phyloP scores from a whole-genome alignment of 2,797 vertebrate genomes.

The Lagocephalus sceleratus region DNA sequence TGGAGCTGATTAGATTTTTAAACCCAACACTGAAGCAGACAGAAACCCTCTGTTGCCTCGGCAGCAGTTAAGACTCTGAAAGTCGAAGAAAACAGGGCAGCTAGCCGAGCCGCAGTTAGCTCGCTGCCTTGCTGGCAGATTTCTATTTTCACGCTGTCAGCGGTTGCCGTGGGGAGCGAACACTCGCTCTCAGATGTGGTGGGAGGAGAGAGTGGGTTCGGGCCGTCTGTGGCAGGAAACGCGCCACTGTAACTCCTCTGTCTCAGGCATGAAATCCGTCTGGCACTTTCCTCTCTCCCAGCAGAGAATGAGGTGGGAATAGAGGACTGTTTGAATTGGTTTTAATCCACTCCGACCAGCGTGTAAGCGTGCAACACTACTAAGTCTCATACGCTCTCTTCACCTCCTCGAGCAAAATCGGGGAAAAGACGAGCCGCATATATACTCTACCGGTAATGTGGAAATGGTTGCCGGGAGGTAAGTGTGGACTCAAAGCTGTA shows the following conservation, averaged over 20 bases:
- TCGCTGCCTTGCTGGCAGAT: constrained; percentile 61
- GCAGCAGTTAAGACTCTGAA: constrained; percentile 14
- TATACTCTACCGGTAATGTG: constrained; percentile 12
- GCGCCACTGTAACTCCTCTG: constrained; percentile 58
- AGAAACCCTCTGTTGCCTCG: constrained; percentile 34
- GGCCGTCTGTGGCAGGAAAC: constrained; percentile 57
- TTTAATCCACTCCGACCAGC: constrained; percentile 62
- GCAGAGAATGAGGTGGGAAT: constrained; percentile 39
- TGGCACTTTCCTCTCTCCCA: constrained; percentile 53
- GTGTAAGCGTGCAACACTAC: constrained; percentile 52
- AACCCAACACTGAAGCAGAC: constrained; percentile 20
- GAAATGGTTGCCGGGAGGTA: constrained; percentile 24
- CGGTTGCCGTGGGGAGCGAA: constrained; percentile 40
- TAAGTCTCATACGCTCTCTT: constrained; percentile 37
- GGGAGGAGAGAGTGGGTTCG: constrained; percentile 48
- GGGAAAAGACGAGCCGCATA: constrained; percentile 31
- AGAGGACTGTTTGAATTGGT: constrained; percentile 55
- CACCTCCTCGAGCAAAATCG: constrained; percentile 35
- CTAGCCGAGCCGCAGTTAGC: constrained; percentile 52
- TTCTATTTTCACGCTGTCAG: constrained; percentile 76
- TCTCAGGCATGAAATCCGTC: constrained; percentile 71
- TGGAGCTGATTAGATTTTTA: constrained; percentile 33
- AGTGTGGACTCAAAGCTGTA: constrained; percentile 5
- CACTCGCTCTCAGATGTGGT: constrained; percentile 50
- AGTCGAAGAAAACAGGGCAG: constrained; percentile 26